Base-by-base conservation (phyloP, 2,888 invertebrate species). In the Melieria picta region DNA sequence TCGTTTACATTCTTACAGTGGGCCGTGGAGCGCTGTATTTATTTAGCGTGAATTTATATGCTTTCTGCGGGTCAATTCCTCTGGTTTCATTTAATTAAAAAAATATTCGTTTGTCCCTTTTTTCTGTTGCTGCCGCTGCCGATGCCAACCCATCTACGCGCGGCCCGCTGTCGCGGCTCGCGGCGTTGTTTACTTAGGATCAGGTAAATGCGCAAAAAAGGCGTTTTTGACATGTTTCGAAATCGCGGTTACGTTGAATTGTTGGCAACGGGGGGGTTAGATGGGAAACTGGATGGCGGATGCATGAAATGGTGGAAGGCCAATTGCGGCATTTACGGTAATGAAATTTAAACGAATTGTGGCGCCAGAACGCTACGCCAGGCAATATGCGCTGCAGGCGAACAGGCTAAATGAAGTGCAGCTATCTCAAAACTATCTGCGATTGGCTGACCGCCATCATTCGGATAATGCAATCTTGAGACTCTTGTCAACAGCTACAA, bases 11-110 rank as follows among this genome's bases (percentile, higher is more conserved):
- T 69, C 63, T 69, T 69, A 11, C 5, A 58, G 7, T 55, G 55
- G 30, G 30, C 30, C 30, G 30, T 30, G 30, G 30, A 30, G 30
- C 69, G 67, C 64, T 71, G 72, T 80, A 79, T 83, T 82, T 82
- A 83, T 80, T 80, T 79, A 72, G 75, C 77, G 77, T 78, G 77
- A 75, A 69, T 72, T 75, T 73, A 67, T 75, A 61, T 71, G 73
- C 72, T 79, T 78, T 76, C 72, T 76, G 83, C 81, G 83, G 84
- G 84, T 84, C 84, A 84, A 84, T 84, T 84, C 82, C 81, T 83
- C 80, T 77, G 85, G 84, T 82, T 84, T 84, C 84, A 84, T 84
- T 84, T 84, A 84, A 84, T 84, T 84, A 84, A 84, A 84, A 84
- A 81, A 79, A 79, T 71, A 72, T 75, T 75, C 75, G 74, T 76